Base-by-base conservation (phyloP, 2,113 vertebrate genomes). In the Cyprinodon brontotheroides region DNA sequence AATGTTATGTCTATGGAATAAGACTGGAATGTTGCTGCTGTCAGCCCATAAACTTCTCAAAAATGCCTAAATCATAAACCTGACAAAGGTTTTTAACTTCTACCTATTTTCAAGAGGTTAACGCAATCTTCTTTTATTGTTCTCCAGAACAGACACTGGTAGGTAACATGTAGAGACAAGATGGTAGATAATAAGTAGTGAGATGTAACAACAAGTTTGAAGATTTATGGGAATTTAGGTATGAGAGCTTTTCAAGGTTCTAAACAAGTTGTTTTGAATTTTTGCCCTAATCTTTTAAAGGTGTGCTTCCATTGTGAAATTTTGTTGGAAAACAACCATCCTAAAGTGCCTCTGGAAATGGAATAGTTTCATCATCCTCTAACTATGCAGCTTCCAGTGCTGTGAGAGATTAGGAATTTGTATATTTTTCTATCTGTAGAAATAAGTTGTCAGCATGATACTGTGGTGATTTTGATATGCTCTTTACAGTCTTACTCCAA, bases 101-200 rank as follows among this genome's bases (percentile, higher is more conserved):
- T 74, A 38, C 75, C 83, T 61, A 64, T 83, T 86, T 84, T 48
- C 40, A 79, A 59, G n/a, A 71, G n/a, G 61, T 75, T 50, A 85
- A 71, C 57, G 48, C 65, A 64, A 67, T 79, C 38, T 60, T 62
- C 57, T 83, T 85, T 87, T 83, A 86, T 90, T 91, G 86, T 90
- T 86, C 37, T 75, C 60, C 22, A 45, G 72, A 68, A 57, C 79
- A 81, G 79, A 84, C 71, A 38, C 76, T 65, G 37, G 68, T 66
- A 61, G 78, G 65, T 36, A 71, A 68, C 88, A 71, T 77, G 87
- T 38, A 68, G 72, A 82, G 88, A 82, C 88, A 75, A 70, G 87
- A 62, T 29, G 7, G 17, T 43, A 53, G 61, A 85, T 86, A 86
- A 82, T 83, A 71, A 85, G 81, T 65, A 75, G 61, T 37, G 45